Base-by-base conservation (phyloP, 1,140 invertebrate species). In the Eupristina koningsbergeri region DNA sequence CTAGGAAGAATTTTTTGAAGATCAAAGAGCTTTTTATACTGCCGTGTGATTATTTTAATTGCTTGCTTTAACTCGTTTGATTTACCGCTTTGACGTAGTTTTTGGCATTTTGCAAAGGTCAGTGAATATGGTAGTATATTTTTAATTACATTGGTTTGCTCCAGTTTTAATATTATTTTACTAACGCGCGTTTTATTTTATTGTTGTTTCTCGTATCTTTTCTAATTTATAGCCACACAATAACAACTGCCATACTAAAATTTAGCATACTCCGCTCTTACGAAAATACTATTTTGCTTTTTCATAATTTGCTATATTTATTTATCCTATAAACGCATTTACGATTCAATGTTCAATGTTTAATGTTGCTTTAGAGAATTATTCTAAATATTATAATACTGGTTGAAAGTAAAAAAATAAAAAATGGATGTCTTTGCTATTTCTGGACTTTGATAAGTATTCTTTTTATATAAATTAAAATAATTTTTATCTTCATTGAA, bases 51-150 rank as follows among this genome's bases (percentile, higher is more conserved):
- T 58, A 26, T 58, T 58, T 26, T 26, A 6, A 58, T 26, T 22
- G 3, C 2, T 58, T 58, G 3, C 2, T 26, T 58, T 58, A 1
- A 13, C 13, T 58, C 26, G 5, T 58, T 3, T 3, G 1, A 3
- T 26, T 9, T 58, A 26, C 3, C 26, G 0, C 13, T 58, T 13
- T 34, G 31, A 11, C 11, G 63, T 19, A 41, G 1, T 71, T 41
- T 9, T 41, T 50, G 3, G 47, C 34, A 36, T 1, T 75, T 34
- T 22, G n/a, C 31, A 34, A 31, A 75, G 0, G 84, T 84, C 84
- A 86, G 89, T 90, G 89, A 89, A 89, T 90, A 90, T 87, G 88
- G 89, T 84, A 88, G 86, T 84, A 75, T 36, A 58, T 84, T 64
- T 80, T 13, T 19, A 3, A 26, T 36, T 19, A 34, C 15, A 64